Conservation (phyloP, 2,797 vertebrate genomes). For the Acridotheres tristis region DNA sequence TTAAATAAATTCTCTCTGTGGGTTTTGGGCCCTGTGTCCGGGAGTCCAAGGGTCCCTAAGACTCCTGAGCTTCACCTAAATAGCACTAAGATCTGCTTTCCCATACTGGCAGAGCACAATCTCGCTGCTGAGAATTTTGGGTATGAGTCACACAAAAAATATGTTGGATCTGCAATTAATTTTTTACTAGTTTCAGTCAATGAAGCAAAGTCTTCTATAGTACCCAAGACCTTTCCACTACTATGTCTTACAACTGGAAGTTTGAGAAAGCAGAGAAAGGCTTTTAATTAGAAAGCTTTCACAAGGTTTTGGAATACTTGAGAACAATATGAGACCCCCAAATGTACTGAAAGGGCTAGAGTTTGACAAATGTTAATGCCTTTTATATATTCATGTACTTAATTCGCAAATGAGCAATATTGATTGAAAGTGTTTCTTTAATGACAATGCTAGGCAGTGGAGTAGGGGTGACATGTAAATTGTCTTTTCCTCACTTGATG, state of each 20-base stretch:
- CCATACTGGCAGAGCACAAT: not conserved
- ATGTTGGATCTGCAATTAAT: not conserved
- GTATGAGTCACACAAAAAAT: not conserved
- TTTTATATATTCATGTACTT: constrained; percentile 33
- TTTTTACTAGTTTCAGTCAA: not conserved
- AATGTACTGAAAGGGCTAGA: not conserved
- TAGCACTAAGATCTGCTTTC: not conserved
- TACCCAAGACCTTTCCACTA: not conserved
- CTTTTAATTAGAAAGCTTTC: constrained; percentile 28
- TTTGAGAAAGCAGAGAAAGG: not conserved
- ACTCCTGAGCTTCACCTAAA: not conserved
- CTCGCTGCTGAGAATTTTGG: not conserved
- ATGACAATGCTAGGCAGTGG: not conserved
- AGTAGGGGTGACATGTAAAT: constrained; percentile 29
- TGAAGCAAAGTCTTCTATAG: not conserved
- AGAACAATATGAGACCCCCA: not conserved
- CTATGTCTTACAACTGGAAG: not conserved
- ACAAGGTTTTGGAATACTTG: not conserved
- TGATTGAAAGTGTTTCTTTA: constrained; percentile 35
- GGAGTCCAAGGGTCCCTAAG: not conserved
- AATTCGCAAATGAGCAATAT: not conserved
- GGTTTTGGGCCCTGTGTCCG: not conserved
- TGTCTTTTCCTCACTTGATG: constrained; percentile 37
- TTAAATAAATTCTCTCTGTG: not conserved
- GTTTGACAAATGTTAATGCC: not conserved